These are phyloP conservation scores for Thaumatotibia leucotreta DNA, from an alignment of 1,140 invertebrate genomes.

Conservation along the genomic window DNA sequence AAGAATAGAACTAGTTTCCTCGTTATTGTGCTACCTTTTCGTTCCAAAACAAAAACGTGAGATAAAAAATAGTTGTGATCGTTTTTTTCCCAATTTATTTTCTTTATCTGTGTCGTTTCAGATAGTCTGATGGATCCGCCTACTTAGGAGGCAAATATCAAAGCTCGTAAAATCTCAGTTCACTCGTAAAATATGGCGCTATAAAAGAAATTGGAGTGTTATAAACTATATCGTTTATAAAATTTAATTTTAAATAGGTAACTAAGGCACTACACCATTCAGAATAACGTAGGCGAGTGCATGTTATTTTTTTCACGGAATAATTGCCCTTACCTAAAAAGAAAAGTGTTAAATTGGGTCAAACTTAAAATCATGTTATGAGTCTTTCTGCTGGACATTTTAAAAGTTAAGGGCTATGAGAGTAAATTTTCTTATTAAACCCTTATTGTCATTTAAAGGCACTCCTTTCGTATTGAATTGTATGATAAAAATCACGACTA, in stretches of 20 bases:
- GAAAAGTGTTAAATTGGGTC: no score
- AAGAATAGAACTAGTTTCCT: neutral
- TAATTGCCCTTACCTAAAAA: no score
- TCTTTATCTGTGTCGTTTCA: conserved; percentile 2
- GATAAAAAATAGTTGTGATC: neutral
- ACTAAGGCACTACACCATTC: neutral
- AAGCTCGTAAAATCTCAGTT: neutral
- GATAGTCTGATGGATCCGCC: neutral
- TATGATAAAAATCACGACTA: no score
- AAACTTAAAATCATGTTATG: no score
- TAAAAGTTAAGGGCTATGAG: no score
- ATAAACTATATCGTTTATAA: neutral
- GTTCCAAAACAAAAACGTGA: neutral
- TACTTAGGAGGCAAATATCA: neutral
- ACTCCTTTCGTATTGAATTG: no score
- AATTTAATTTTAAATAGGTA: no score
- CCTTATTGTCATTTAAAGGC: no score
- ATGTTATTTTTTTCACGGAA: no score
- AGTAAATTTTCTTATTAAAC: no score
- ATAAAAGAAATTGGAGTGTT: neutral
- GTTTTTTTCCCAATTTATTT: neutral
- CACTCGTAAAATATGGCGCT: neutral
- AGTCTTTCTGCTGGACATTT: no score
- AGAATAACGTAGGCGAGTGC: no score
- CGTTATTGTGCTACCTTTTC: neutral